Evolutionary conservation across 1,140 invertebrate genomes (phyloP), one percentile per base, ranked within the genome.

Genomic region (Trachelipus rathkii): DNA sequence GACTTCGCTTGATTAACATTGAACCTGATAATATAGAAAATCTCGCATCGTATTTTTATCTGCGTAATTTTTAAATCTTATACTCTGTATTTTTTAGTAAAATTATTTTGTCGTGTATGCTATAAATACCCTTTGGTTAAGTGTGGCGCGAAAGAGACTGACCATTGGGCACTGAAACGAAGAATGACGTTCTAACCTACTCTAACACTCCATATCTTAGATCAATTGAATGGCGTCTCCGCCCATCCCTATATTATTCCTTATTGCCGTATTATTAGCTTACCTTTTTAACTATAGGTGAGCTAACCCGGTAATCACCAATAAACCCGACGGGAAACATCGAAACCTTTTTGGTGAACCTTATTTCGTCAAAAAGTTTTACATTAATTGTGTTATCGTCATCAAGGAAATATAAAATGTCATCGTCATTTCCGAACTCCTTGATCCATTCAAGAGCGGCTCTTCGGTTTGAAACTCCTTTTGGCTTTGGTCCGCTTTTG

Each of bases 281-380:
- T 33, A 33, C 33, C 33, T 33, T 33, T 33, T 33, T 84, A 9
- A 91, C 87, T 21, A 91, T 85, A 3, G 90, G 89, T 10, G 89
- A 86, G 72, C 89, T 90, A 6, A 91, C 85, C 1, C 87, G 87
- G 82, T 89, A 89, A 43, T 87, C 87, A 0, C 88, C 88, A 75
- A 92, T 90, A 15, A 92, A 84, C 19, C 91, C 92, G 9, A 94
- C 92, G 10, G 92, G 92, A 86, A 92, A 93, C 86, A 94, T 91
- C 1, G 91, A 92, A 10, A 93, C 90, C 81, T 88, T 89, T 83
- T 91, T 88, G 0, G 92, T 93, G 43, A 86, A 85, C 71, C 92
- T 86, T 81, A 95, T 93, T 86, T 94, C 91, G 66, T 91, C 87
- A 85, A 95, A 94, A 9, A 95, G 80, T 77, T 88, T 85, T 70